A percentile compares a stretch with the other conserved stretches of the same genome.
These are phyloP conservation scores for Megaustenia siamemsis DNA, from an alignment of 2,888 invertebrate species.

Conservation along the genomic window DNA sequence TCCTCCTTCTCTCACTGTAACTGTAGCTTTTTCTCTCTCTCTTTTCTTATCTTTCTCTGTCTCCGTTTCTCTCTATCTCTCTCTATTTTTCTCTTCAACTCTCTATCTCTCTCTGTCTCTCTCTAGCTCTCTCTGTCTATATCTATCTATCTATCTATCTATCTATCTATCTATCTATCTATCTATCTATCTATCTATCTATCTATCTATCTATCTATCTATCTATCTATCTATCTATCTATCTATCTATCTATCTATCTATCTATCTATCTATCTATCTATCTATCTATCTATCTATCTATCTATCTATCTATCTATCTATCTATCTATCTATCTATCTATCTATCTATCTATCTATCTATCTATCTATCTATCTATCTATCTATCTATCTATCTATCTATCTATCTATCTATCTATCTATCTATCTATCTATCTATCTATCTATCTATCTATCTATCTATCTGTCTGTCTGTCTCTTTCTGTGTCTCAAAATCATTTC, in stretches of 20 bases:
- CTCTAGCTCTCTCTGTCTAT: too few species aligned
- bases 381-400: slow-evolving; percentile 22
- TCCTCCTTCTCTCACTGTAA: too few species aligned
- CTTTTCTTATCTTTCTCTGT: too few species aligned
- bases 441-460: slow-evolving; percentile 22
- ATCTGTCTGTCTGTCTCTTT: not conserved
- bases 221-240: not conserved
- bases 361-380: slow-evolving; percentile 22
- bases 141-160: slow-evolving; percentile 24
- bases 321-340: slow-evolving; percentile 22
- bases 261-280: slow-evolving; percentile 22
- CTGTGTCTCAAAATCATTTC: too few species aligned
- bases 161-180: slow-evolving; percentile 39
- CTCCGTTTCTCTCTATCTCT: too few species aligned
- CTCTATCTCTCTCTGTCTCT: too few species aligned
- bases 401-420: slow-evolving; percentile 22
- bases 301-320: slow-evolving; percentile 22
- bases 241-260: slow-evolving; percentile 16
- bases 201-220: slow-evolving; percentile 4
- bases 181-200: slow-evolving; percentile 36
- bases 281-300: slow-evolving; percentile 22
- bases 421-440: slow-evolving; percentile 22
- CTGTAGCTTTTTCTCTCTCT: too few species aligned
- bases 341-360: slow-evolving; percentile 22
- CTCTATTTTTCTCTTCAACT: too few species aligned